A percentile compares a stretch with the other conserved stretches of the same genome.
Conservation (phyloP, 2,113 vertebrate species). For the Cettia cetti region DNA sequence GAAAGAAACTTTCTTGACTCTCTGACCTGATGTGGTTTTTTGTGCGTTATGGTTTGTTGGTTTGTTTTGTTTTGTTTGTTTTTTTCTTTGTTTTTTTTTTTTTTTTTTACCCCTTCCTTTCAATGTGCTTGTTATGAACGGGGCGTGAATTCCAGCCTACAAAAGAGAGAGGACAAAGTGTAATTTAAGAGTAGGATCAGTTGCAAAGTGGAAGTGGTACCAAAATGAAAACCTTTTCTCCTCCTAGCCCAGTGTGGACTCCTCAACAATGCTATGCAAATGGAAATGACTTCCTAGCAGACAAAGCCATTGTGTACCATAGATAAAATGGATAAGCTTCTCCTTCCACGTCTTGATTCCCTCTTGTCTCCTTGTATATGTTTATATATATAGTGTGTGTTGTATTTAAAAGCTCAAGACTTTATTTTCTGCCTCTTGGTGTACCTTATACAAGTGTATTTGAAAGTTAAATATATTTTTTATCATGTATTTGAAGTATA, state of each 20-base stretch:
- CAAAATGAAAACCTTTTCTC: slow-evolving; percentile 11
- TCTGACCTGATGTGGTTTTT: not conserved
- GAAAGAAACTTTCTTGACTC: not conserved
- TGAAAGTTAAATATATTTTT: slow-evolving; percentile 76
- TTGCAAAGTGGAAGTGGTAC: slow-evolving; percentile 39
- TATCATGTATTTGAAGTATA: slow-evolving; percentile 49
- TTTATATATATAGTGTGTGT: slow-evolving; percentile 46
- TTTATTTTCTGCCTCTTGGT: slow-evolving; percentile 72
- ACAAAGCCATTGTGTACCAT: not conserved
- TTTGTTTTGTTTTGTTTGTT: not conserved
- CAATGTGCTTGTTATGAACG: not conserved
- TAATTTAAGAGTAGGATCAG: slow-evolving; percentile 1
- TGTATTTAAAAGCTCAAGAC: slow-evolving; percentile 73
- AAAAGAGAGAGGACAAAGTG: not conserved
- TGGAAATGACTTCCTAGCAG: not conserved
- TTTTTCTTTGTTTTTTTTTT: not conserved
- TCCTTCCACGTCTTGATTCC: not conserved
- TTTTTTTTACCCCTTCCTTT: not conserved
- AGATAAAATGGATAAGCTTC: not conserved
- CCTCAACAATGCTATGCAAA: not conserved
- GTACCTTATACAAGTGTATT: slow-evolving; percentile 63
- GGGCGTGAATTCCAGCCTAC: not conserved
- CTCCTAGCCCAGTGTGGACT: not conserved
- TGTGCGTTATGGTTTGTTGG: not conserved
- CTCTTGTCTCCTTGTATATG: slow-evolving; percentile 20